phyloP scores from a whole-genome alignment of 2,113 vertebrate species.

The Rynchops niger region DNA sequence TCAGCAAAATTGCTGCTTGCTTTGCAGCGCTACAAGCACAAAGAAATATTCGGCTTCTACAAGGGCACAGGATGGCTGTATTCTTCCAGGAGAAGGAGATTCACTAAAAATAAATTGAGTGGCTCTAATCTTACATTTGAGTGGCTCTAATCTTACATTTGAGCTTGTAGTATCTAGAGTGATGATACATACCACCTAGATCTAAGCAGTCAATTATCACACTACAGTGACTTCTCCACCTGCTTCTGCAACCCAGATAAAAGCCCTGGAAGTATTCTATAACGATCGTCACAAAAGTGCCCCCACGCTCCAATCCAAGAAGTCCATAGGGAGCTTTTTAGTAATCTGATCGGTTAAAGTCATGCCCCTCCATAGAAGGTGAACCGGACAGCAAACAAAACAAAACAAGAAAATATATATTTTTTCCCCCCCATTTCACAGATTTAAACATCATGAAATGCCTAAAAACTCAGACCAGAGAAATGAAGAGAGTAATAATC shows the following conservation, averaged over 20 bases:
- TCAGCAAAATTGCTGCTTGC: background rate
- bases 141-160: background rate
- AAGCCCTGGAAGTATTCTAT: background rate
- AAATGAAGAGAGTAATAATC: background rate
- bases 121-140: background rate
- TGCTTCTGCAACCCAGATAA: background rate
- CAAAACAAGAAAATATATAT: background rate
- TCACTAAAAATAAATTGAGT: background rate
- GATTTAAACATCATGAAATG: background rate
- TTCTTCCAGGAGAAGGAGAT: background rate
- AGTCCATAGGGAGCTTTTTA: background rate
- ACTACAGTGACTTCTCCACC: background rate
- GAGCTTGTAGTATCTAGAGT: background rate
- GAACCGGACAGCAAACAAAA: background rate
- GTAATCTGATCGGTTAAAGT: background rate
- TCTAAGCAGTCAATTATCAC: background rate
- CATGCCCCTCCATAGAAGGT: background rate
- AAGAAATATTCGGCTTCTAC: background rate
- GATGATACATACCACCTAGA: background rate
- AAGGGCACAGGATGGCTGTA: background rate
- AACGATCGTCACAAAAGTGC: background rate
- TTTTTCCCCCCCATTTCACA: background rate
- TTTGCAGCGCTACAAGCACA: background rate
- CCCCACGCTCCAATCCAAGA: background rate
- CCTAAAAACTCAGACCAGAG: background rate